Conservation (phyloP, 2,888 invertebrate species). For the Drosophila silvestris region DNA sequence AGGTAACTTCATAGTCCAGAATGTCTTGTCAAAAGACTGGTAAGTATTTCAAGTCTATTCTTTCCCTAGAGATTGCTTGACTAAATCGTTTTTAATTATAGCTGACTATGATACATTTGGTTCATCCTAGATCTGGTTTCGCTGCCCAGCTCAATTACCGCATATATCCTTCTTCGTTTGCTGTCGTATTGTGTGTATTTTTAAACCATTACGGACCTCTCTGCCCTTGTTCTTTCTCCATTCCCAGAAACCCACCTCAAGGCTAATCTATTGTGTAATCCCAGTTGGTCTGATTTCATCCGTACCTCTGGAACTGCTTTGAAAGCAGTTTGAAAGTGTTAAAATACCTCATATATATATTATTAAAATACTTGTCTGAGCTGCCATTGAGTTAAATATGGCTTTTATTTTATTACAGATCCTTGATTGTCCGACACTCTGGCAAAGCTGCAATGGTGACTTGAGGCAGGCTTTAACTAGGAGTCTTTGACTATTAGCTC, state of each 20-base stretch:
- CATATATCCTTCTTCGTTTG: not conserved
- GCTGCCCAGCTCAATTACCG: not conserved
- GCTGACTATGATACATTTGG: not conserved
- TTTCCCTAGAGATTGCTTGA: not conserved
- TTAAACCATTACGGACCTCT: no score
- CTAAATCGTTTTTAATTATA: not conserved
- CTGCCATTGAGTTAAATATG: slow-evolving; percentile 7
- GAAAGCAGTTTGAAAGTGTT: not conserved
- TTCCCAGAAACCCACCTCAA: not conserved
- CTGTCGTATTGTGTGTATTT: not conserved
- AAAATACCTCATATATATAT: not conserved
- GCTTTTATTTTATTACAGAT: slow-evolving; percentile 6
- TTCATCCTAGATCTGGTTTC: not conserved
- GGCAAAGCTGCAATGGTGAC: not conserved
- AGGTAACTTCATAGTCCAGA: not conserved
- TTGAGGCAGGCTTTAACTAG: slow-evolving; percentile 12
- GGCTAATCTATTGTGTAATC: not conserved
- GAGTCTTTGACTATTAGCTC: slow-evolving; percentile 18
- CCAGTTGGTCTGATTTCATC: not conserved
- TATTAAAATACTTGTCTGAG: not conserved
- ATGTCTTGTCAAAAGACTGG: not conserved
- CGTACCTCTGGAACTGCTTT: not conserved
- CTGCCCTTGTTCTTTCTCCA: no score
- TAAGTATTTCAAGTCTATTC: not conserved
- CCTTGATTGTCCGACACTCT: slow-evolving; percentile 9